A percentile compares a stretch with the other conserved stretches of the same genome.
phyloP scores from a whole-genome alignment of 2,113 vertebrate genomes.

The Microcebus lehilahytsara region DNA sequence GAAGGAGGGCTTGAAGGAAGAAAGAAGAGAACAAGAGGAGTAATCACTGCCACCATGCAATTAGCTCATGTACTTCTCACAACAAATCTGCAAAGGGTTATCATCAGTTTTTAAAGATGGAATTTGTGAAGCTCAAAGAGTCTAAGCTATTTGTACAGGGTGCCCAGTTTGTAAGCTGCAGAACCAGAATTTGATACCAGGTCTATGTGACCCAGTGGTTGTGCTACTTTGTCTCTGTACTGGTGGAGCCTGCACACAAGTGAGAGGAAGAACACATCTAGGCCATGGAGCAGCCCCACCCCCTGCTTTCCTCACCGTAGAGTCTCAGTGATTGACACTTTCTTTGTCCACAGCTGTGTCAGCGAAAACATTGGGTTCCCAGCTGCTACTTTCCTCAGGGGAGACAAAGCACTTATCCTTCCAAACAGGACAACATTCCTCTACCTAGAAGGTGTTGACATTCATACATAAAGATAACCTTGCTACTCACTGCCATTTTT shows the following conservation, averaged over 20 bases:
- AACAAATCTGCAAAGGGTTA: neutral
- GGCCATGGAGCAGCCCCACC: accelerated
- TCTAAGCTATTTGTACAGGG: neutral
- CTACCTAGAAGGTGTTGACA: neutral
- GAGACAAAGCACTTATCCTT: neutral
- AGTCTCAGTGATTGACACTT: neutral
- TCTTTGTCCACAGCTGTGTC: neutral
- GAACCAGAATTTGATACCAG: neutral
- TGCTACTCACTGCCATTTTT: neutral
- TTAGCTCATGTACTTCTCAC: neutral
- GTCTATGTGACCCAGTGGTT: neutral
- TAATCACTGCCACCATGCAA: neutral
- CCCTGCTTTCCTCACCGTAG: neutral
- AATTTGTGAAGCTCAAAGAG: neutral
- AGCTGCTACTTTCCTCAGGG: neutral
- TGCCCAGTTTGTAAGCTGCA: neutral
- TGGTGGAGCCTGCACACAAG: too few relatives aligned
- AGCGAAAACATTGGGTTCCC: neutral
- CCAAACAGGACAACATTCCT: neutral
- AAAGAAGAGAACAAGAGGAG: neutral
- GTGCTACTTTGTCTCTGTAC: neutral
- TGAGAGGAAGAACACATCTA: too few relatives aligned
- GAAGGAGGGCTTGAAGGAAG: neutral
- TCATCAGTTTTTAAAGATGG: neutral
- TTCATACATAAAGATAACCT: neutral